These are phyloP conservation scores for Cheilosia variabilis DNA, from an alignment of 2,888 invertebrate species.

Conservation along the genomic window DNA sequence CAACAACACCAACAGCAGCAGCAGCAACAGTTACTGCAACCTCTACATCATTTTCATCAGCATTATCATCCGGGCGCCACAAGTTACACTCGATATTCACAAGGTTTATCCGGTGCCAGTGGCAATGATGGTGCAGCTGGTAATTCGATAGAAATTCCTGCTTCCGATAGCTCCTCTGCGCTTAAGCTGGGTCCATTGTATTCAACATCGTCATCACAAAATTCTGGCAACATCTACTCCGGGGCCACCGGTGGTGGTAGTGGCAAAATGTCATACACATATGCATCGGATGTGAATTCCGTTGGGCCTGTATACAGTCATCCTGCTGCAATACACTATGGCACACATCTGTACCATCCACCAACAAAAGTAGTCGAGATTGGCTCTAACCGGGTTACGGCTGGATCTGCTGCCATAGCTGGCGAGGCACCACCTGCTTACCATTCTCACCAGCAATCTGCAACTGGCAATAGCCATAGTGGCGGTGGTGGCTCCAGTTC, in stretches of 20 bases:
- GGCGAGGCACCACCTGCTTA: conserved; percentile 51
- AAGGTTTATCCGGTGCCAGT: conserved; percentile 41
- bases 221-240: conserved; percentile 68
- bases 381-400: conserved; percentile 62
- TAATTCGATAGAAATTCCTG: conserved; percentile 42
- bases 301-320: conserved; percentile 79
- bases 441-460: conserved; percentile 45
- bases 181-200: conserved; percentile 50
- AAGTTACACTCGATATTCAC: conserved; percentile 46
- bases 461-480: conserved; percentile 35
- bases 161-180: conserved; percentile 28
- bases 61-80: conserved; percentile 40
- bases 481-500: conserved; percentile 36
- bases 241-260: conserved; percentile 63
- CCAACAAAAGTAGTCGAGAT: conserved; percentile 70
- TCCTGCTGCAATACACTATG: conserved; percentile 81
- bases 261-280: conserved; percentile 58
- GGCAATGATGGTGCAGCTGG: conserved; percentile 12
- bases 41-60: conserved; percentile 42
- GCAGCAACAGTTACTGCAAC: conserved; percentile 73
- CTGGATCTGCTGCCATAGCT: conserved; percentile 59
- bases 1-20: conserved; percentile 44
- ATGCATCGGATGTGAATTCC: conserved; percentile 53
- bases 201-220: conserved; percentile 66
- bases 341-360: conserved; percentile 81